Evolutionary conservation across 35 echinoderm and acorn worm species (phyloP), one percentile per base, ranked within the genome.

Genomic region (Diadema setosum): DNA sequence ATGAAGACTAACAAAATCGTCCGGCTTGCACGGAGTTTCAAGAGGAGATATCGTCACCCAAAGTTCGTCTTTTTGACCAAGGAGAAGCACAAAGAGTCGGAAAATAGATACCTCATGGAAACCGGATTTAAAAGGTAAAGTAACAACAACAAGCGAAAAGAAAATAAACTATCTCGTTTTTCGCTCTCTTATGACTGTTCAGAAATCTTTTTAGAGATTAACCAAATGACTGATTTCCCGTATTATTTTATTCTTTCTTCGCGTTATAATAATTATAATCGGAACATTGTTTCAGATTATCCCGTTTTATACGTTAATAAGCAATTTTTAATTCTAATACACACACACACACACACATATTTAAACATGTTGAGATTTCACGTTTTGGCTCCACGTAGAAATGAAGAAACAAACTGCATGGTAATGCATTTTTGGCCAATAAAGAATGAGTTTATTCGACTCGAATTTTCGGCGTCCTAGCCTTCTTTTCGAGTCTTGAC

Each of bases 61-160:
- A 83, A 92, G 26, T 87, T 92, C 41, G 86, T 87, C 25, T 74
- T 92, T 39, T 84, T 90, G 17, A 90, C 88, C 8, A 70, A 83
- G 46, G 88, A 90, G 40, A 90, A 90, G 43, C 45, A 84, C 20
- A 41, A 90, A 46, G 59, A 83, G 27, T 69, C 88, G 12, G 88
- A 81, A 16, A 65, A 41, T n/a, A 59, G 82, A 34, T 90, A 83
- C 39, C 45, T 69, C 27, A 43, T 65, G 76, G 37, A 90, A 16
- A 81, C 82, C 5, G 88, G 88, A 23, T 76, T 90, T 64, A 67
- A 55, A 26, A 90, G 88, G 88, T 90, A 46, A 55, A 39, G 33
- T 32, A 30, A 14, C 14, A 56, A 56, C 11, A 56, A 12, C 11
- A 12, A n/a, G n/a, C 11, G 11, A 56, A 11, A 12, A 12, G 11